Percentiles rank a stretch among this genome's conserved stretches.
Conservation (phyloP, 2,113 vertebrate genomes). For the Phylloscopus trochiloides region DNA sequence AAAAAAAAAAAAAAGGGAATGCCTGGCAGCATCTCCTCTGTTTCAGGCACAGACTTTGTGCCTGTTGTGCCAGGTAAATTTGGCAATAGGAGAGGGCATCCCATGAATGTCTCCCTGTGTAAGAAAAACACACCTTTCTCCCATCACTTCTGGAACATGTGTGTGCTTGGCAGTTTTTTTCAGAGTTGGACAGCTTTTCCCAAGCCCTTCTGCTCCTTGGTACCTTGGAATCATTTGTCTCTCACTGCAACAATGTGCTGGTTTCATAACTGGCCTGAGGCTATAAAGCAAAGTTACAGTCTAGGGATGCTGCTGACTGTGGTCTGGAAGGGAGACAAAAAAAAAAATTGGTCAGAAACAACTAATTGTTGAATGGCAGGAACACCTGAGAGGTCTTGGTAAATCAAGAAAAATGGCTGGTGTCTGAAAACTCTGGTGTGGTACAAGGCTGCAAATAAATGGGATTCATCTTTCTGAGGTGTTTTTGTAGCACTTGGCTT, state of each 20-base stretch:
- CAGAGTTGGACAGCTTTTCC: neutral
- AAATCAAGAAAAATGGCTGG: conserved; percentile 17
- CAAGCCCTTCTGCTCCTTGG: neutral
- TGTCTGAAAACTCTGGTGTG: neutral
- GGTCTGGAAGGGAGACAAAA: neutral
- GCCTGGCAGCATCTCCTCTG: neutral
- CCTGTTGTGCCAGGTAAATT: neutral
- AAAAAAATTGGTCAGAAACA: neutral
- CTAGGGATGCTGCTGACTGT: neutral
- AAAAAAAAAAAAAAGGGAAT: neutral
- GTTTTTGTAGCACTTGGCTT: neutral
- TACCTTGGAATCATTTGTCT: neutral
- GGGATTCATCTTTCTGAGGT: neutral
- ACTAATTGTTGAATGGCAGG: neutral
- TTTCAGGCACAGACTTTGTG: neutral
- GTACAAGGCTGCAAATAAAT: neutral
- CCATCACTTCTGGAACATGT: neutral
- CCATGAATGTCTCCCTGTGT: neutral
- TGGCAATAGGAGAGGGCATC: neutral
- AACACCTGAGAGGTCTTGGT: neutral
- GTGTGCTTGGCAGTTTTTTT: neutral
- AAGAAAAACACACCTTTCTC: neutral
- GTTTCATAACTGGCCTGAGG: neutral
- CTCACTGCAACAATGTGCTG: neutral
- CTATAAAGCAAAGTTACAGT: neutral